phyloP scores from a whole-genome alignment of 2,113 vertebrate genomes.

The Festucalex cinctus region DNA sequence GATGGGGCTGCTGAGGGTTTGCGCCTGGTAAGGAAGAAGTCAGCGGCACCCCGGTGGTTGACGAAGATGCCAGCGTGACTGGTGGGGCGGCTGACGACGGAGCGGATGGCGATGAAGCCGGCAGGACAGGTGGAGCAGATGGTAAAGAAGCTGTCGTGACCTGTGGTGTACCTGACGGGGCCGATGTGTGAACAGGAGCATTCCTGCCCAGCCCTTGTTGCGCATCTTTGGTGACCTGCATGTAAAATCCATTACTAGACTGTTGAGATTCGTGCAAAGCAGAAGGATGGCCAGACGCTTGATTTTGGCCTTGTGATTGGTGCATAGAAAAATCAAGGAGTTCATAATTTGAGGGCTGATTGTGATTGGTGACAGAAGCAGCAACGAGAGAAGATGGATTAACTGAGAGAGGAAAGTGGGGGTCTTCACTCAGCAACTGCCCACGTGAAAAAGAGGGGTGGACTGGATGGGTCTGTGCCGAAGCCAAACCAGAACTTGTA shows the following conservation, averaged over 20 bases:
- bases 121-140: not conserved
- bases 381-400: constrained; percentile 57
- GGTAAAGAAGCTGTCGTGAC: constrained; percentile 16
- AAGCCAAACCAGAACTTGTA: constrained; percentile 44
- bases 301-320: constrained; percentile 69
- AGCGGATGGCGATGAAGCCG: constrained; percentile 15
- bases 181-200: constrained; percentile 36
- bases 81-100: constrained; percentile 29
- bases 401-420: constrained; percentile 48
- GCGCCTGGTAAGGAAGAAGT: constrained; percentile 34
- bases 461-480: constrained; percentile 53
- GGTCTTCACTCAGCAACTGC: constrained; percentile 54
- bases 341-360: constrained; percentile 71
- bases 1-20: constrained; percentile 33
- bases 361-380: constrained; percentile 58
- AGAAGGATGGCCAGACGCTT: constrained; percentile 45
- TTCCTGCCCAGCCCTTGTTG: constrained; percentile 70
- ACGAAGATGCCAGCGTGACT: constrained; percentile 8
- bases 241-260: constrained; percentile 81
- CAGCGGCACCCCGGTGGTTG: constrained; percentile 17
- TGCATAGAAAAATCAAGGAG: constrained; percentile 81
- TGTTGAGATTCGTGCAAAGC: constrained; percentile 56
- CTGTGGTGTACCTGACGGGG: constrained; percentile 34
- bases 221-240: constrained; percentile 87
- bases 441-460: constrained; percentile 53